Conservation (phyloP, 2,797 vertebrate genomes). For the Rhynchotus rufescens region DNA sequence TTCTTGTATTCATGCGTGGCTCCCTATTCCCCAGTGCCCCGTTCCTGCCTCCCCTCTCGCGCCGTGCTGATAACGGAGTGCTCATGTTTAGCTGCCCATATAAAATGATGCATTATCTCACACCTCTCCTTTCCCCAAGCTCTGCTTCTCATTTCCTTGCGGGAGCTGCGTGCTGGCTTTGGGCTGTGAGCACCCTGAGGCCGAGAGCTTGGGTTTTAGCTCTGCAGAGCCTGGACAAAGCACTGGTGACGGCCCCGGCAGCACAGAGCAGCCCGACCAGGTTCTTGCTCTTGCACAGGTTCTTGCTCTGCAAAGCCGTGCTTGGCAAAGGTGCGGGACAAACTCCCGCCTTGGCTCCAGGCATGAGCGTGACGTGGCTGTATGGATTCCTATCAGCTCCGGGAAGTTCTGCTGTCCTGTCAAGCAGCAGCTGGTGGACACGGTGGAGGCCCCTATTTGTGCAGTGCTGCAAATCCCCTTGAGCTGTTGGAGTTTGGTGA, state of each 20-base stretch:
- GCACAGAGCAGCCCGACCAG: neutral
- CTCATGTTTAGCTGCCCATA: neutral
- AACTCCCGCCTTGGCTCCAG: neutral
- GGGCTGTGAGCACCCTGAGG: neutral
- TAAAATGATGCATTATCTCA: neutral
- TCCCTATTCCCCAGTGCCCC: too few relatives aligned
- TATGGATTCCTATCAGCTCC: neutral
- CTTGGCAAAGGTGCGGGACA: neutral
- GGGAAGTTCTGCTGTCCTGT: neutral
- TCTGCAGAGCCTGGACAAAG: neutral
- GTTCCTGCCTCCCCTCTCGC: neutral
- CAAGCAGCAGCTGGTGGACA: neutral
- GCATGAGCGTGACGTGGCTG: neutral
- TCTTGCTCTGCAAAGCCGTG: neutral
- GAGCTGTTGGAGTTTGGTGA: neutral
- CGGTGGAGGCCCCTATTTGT: neutral
- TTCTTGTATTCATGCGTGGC: neutral
- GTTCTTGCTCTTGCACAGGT: neutral
- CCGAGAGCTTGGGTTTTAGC: neutral
- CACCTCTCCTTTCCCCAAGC: neutral
- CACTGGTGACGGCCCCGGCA: neutral
- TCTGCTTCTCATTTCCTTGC: conserved; percentile 14
- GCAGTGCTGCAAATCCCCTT: neutral
- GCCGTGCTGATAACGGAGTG: accelerated
- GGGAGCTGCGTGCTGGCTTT: neutral